A percentile compares a stretch with the other conserved stretches of the same genome.
These are phyloP conservation scores for Pseudomyrmex cubaensis DNA, from an alignment of 1,140 invertebrate genomes.

Conservation along the genomic window DNA sequence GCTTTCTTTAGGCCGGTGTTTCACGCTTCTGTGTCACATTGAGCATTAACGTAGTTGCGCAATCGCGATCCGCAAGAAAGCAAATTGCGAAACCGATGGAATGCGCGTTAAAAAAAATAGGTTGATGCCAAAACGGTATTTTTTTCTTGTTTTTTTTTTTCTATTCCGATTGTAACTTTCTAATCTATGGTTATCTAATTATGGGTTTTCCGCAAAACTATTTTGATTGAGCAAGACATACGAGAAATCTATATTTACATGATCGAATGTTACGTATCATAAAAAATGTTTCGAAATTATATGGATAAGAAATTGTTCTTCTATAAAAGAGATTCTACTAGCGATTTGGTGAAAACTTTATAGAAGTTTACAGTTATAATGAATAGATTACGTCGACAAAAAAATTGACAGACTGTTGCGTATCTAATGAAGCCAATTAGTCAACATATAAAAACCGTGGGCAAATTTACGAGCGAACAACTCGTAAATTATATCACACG, in stretches of 20 bases:
- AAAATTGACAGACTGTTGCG: neutral
- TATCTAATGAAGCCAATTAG: conserved; percentile 2
- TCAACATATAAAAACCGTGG: neutral
- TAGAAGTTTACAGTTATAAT: conserved; percentile 15
- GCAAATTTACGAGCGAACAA: conserved; percentile 14
- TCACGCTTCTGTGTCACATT: conserved; percentile 16
- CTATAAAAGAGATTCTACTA: neutral
- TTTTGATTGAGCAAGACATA: neutral
- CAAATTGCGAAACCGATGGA: conserved; percentile 7
- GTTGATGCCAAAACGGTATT: neutral
- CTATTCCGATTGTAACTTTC: neutral
- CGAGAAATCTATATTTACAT: neutral
- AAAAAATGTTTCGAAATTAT: neutral
- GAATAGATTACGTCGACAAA: neutral
- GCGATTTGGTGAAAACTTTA: neutral
- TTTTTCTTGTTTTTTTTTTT: neutral
- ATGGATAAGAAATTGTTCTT: neutral
- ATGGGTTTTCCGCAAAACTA: neutral
- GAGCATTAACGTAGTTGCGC: conserved; percentile 50
- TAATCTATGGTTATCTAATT: too few relatives aligned
- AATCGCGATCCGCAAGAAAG: conserved; percentile 60
- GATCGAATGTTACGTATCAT: neutral
- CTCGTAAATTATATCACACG: conserved; percentile 18
- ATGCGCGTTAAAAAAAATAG: conserved; percentile 25
- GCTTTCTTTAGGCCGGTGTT: conserved; percentile 40